Evolutionary conservation across 2,888 invertebrate species (phyloP), one percentile per base, ranked within the genome.

Genomic region (Catocala fraxini): DNA sequence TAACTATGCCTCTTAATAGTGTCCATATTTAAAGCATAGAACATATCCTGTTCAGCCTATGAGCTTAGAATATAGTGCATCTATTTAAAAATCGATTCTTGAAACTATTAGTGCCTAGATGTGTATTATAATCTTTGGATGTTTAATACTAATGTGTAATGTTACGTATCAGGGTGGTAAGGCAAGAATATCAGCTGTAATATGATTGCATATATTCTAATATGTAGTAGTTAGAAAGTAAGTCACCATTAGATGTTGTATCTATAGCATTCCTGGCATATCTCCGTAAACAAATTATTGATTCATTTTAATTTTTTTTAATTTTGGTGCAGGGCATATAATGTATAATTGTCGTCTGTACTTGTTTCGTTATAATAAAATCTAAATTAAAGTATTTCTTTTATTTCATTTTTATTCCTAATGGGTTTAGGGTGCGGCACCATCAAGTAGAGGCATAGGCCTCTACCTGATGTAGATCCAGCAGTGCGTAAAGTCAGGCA

Each of bases 291-390:
- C 75, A 73, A 80, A 75, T 68, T 45, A 65, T 77, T 78, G 65
- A 71, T 75, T 72, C 57, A 73, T 77, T 77, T 77, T 77, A 73
- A 65, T 77, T 80, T 75, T 81, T 77, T 52, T 39, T 42, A 75
- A 65, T 51, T 58, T 76, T 74, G 88, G 88, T 89, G 86, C 82
- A 75, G 84, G 88, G 80, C 79, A 74, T 69, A 39, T 71, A 54
- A 61, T 75, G 68, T 73, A 66, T 77, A 68, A 76, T 73, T 68
- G 77, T 75, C 68, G 65, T 75, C 73, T 82, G 71, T 73, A 74
- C 68, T 70, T 71, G 71, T 77, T 75, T 74, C 75, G 80, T 79
- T 83, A 77, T 42, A 86, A 81, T 83, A 83, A 86, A 84, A 56
- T 70, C 53, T 67, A 65, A 71, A 70, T 68, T 64, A 45, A 52